A percentile compares a stretch with the other conserved stretches of the same genome.
Conservation (phyloP, 2,797 vertebrate species). For the Clamator glandarius region DNA sequence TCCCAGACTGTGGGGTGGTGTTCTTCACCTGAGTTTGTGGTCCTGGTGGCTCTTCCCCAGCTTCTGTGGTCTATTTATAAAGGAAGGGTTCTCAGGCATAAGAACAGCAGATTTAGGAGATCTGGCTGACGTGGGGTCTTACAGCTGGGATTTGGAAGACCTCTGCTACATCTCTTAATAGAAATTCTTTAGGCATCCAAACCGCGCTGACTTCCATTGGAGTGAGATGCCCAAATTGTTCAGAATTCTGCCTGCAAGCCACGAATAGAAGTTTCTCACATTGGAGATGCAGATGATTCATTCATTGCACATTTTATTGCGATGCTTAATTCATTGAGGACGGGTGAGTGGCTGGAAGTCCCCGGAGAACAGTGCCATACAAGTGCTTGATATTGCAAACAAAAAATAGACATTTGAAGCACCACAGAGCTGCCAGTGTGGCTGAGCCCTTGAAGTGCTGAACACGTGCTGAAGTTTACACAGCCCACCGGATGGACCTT, state of each 20-base stretch:
- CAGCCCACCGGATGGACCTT: constrained; percentile 58
- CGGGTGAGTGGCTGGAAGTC: background rate
- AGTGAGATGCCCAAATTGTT: background rate
- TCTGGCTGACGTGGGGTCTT: background rate
- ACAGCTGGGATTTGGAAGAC: background rate
- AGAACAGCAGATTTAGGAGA: background rate
- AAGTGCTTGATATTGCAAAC: background rate
- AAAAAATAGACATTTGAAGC: background rate
- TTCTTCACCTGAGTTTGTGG: background rate
- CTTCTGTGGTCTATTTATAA: background rate
- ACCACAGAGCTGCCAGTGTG: background rate
- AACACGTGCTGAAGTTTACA: constrained; percentile 68
- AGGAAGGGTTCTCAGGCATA: background rate
- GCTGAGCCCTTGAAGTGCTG: constrained; percentile 42
- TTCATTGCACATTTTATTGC: constrained; percentile 42
- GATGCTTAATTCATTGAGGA: background rate
- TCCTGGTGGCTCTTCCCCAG: background rate
- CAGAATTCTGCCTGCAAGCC: background rate
- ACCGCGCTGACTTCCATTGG: background rate
- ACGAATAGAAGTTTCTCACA: background rate
- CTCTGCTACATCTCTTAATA: background rate
- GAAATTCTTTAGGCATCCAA: background rate
- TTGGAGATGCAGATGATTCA: constrained; percentile 23
- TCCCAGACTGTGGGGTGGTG: accelerated
- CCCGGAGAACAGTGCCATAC: background rate